phyloP scores from a whole-genome alignment of 2,888 invertebrate species.

The Amphiduros pacificus region DNA sequence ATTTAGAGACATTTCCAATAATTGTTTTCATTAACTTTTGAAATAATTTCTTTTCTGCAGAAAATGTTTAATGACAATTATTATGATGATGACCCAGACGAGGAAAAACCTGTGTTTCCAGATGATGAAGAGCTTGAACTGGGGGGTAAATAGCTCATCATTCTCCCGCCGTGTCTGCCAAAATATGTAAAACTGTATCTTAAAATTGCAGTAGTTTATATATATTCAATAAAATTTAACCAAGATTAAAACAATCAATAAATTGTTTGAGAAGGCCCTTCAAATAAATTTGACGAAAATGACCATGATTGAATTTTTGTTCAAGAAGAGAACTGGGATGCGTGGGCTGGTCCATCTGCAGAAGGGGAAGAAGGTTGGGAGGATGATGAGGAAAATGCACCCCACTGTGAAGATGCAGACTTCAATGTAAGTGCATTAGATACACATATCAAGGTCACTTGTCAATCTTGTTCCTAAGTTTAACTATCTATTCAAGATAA shows the following conservation, averaged over 20 bases:
- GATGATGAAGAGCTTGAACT: constrained; percentile 19
- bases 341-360: constrained; percentile 63
- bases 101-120: constrained; percentile 80
- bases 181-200: too few relatives aligned
- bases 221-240: too few relatives aligned
- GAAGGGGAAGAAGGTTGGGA: constrained; percentile 13
- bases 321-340: constrained; percentile 70
- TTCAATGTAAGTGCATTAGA: constrained; percentile 72
- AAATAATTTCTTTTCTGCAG: constrained; percentile 59
- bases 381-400: constrained; percentile 27
- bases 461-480: too few relatives aligned
- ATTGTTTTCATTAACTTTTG: too few relatives aligned
- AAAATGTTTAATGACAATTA: constrained; percentile 84
- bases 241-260: too few relatives aligned
- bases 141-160: too few relatives aligned
- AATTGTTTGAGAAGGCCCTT: too few relatives aligned
- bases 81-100: constrained; percentile 73
- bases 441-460: too few relatives aligned
- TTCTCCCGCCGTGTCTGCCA: too few relatives aligned
- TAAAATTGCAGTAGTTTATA: too few relatives aligned
- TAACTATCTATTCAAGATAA: neutral
- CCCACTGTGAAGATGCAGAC: constrained; percentile 67
- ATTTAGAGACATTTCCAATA: too few relatives aligned
- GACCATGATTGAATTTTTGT: constrained; percentile 5
- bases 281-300: too few relatives aligned